Conservation (phyloP, 2,113 vertebrate genomes). For the Acanthisitta chloris region DNA sequence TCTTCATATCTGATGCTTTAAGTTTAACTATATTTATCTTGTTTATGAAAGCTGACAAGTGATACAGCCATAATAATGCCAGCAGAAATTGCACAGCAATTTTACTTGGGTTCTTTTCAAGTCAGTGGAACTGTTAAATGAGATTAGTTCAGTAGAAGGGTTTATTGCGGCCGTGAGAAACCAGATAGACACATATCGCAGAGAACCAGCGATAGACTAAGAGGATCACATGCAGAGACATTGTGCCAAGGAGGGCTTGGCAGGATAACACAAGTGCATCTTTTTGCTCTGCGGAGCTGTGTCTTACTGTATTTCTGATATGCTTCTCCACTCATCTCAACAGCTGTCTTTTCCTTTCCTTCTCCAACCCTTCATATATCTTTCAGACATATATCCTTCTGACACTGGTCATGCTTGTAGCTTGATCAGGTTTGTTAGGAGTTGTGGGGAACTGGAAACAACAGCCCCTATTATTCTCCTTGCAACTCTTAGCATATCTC, state of each 20-base stretch:
- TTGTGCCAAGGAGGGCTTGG: constrained; percentile 29
- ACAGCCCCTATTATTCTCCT: not conserved
- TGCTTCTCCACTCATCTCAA: not conserved
- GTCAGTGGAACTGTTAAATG: constrained; percentile 59
- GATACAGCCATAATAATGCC: constrained; percentile 37
- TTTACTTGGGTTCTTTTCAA: constrained; percentile 51
- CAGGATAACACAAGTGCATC: constrained; percentile 23
- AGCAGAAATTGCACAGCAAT: constrained; percentile 56
- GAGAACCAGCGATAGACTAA: constrained; percentile 24
- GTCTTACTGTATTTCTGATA: not conserved
- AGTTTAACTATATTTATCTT: constrained; percentile 53
- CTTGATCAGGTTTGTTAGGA: not conserved
- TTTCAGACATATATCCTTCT: constrained; percentile 1
- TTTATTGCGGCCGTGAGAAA: constrained; percentile 43
- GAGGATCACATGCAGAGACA: constrained; percentile 29
- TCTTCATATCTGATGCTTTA: constrained; percentile 47
- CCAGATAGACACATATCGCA: constrained; percentile 59
- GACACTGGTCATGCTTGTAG: not conserved
- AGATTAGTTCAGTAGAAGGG: constrained; percentile 53
- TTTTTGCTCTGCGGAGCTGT: not conserved
- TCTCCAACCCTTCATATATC: not conserved
- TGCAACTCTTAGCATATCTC: not conserved
- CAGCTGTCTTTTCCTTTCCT: constrained; percentile 6
- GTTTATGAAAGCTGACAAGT: constrained; percentile 50
- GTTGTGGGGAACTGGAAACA: not conserved